Conservation (phyloP, 1,140 invertebrate genomes). For the Papilio polytes region DNA sequence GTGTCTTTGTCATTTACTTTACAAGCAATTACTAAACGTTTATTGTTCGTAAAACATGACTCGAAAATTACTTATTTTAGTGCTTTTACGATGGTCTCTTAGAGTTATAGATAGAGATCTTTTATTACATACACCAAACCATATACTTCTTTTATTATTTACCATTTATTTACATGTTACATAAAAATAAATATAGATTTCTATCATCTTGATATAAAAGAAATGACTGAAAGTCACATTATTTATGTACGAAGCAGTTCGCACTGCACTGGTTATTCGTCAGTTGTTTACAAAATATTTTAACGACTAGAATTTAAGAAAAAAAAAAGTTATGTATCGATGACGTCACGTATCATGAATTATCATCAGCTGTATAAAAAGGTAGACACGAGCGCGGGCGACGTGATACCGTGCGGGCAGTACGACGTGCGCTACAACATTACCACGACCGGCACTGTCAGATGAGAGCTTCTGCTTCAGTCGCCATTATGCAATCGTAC, state of each 20-base stretch:
- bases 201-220: neutral
- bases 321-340: constrained; percentile 40
- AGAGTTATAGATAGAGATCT: neutral
- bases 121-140: neutral
- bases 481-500: constrained; percentile 35
- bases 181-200: neutral
- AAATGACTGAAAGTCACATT: neutral
- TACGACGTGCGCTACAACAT: constrained; percentile 29
- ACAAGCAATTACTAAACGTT: neutral
- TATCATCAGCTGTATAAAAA: constrained; percentile 75
- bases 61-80: neutral
- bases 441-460: neutral
- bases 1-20: neutral
- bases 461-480: constrained; percentile 20
- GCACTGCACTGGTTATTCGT: constrained; percentile 43
- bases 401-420: constrained; percentile 57
- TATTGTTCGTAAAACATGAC: neutral
- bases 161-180: neutral
- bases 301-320: constrained; percentile 48
- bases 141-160: neutral
- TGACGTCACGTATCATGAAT: constrained; percentile 70
- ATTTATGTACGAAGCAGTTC: constrained; percentile 12
- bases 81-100: neutral
- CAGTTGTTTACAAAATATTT: constrained; percentile 51
- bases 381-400: constrained; percentile 66